These are phyloP conservation scores for Melopsittacus undulatus DNA, from an alignment of 2,797 vertebrate genomes.

Conservation along the genomic window DNA sequence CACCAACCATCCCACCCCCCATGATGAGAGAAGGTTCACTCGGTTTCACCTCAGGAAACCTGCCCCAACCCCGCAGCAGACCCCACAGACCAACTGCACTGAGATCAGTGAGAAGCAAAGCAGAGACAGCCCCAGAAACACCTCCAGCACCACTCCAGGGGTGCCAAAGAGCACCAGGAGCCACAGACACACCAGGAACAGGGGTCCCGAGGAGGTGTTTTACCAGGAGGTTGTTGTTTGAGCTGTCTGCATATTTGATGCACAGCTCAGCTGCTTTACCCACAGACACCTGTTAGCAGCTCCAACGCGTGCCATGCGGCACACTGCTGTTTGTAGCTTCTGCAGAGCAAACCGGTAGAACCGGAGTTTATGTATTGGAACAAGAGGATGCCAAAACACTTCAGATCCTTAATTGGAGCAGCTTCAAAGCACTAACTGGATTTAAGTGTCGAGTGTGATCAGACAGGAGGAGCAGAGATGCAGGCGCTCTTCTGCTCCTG, in stretches of 20 bases:
- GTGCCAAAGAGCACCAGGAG: not conserved
- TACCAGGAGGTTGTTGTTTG: not conserved
- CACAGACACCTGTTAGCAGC: not conserved
- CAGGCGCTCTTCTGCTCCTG: fast-evolving
- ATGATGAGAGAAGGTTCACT: not conserved
- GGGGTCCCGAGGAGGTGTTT: not conserved
- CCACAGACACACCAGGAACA: fast-evolving
- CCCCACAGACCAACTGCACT: not conserved
- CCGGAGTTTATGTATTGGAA: not conserved
- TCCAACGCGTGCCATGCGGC: fast-evolving
- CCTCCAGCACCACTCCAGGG: not conserved
- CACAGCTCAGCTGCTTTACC: not conserved
- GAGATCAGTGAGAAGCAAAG: not conserved
- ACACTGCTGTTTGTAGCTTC: not conserved
- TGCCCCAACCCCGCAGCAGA: not conserved
- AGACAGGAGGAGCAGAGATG: not conserved
- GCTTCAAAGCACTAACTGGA: conserved; percentile 19
- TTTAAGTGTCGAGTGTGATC: not conserved
- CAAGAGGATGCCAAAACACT: not conserved
- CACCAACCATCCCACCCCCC: no score
- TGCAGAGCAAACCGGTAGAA: not conserved
- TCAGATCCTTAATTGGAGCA: not conserved
- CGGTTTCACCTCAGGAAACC: not conserved
- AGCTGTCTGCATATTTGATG: not conserved
- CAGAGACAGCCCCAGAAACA: not conserved